Evolutionary conservation across 2,113 vertebrate genomes (phyloP), one percentile per base, ranked within the genome.

Genomic region (Nothobranchius kuhntae): DNA sequence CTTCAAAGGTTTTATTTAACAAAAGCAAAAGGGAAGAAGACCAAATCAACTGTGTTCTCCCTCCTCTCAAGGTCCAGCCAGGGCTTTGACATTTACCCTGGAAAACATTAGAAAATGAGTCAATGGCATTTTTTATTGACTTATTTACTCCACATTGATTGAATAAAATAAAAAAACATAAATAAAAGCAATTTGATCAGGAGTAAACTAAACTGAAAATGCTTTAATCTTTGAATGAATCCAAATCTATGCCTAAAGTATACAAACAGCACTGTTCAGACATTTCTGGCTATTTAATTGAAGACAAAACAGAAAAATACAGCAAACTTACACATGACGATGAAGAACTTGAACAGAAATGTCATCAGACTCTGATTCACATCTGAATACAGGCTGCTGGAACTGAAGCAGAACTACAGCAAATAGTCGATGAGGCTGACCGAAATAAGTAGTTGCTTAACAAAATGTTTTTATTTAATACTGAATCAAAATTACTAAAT

Each of bases 291-390:
- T 48, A 6, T 9, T n/a, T 30, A 26, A 11, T 40, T 36, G 15
- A 1, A 44, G 30, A 13, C 0, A 17, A 63, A 45, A 3, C 55
- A 24, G 38, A 21, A 44, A 40, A 6, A 2, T 12, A 38, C 2
- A n/a, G 24, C 0, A 9, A 45, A 77, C 81, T 78, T 53, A 82
- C 68, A 47, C 0, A 7, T 55, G 12, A 30, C 45, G 26, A 52
- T 62, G 21, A 60, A 3, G 30, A 46, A 15, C 24, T 52, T 26
- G 38, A 46, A 14, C n/a, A 52, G 38, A 3, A 53, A 62, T 21
- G 2, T 35, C 21, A 30, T 8, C 50, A 60, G 38, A 14, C 40
- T 59, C 6, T 9, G 30, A 30, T 30, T 4, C 30, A 30, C 30
- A 30, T 30, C 30, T 30, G 30, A 30, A 30, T 30, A 30, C 30